Evolutionary conservation across 2,113 vertebrate genomes (phyloP).

Genomic region (Fregetta grallaria): DNA sequence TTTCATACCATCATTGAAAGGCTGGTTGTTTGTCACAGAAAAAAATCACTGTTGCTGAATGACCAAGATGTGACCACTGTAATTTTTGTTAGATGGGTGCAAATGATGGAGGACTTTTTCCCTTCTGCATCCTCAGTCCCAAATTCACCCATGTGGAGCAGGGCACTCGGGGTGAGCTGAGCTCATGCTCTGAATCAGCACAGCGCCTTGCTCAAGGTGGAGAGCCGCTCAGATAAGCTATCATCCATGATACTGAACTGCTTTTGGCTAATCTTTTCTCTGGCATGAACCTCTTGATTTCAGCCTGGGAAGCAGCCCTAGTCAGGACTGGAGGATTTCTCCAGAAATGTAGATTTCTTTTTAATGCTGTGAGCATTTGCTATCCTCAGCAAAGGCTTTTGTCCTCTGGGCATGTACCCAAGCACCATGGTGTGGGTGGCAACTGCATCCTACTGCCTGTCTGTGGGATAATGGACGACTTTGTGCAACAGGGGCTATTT

Average conservation of each 20-base stretch:
- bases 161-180: not conserved
- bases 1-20: not conserved
- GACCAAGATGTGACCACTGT: not conserved
- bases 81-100: not conserved
- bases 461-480: not conserved
- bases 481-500: not conserved
- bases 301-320: not conserved
- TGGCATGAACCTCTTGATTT: not conserved
- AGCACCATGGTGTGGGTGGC: not conserved
- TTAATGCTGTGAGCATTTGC: not conserved
- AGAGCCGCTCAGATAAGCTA: not conserved
- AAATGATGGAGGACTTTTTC: not conserved
- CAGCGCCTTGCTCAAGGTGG: not conserved
- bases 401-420: not conserved
- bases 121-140: not conserved
- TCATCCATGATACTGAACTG: accelerated
- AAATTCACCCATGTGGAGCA: not conserved
- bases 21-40: not conserved
- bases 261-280: not conserved
- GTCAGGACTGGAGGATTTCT: not conserved
- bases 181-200: not conserved
- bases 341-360: not conserved
- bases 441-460: not conserved
- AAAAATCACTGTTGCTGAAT: not conserved
- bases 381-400: not conserved